A percentile compares a stretch with the other conserved stretches of the same genome.
These are phyloP conservation scores for Corythoichthys intestinalis DNA, from an alignment of 2,113 vertebrate genomes.

Conservation along the genomic window DNA sequence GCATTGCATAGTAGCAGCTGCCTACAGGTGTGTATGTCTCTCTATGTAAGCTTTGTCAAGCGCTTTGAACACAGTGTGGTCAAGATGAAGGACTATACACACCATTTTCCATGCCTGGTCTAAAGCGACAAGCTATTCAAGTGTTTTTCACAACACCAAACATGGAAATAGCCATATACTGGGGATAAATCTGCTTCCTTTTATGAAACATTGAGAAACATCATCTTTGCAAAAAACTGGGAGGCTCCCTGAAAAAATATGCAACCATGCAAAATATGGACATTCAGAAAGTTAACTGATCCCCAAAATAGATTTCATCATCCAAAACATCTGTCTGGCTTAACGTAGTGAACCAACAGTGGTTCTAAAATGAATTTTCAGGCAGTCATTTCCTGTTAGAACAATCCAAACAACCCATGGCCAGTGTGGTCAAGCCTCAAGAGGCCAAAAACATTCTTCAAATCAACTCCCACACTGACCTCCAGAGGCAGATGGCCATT, in stretches of 20 bases:
- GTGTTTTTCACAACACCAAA: conserved; percentile 46
- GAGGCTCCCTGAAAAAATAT: conserved; percentile 9
- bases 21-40: no score
- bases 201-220: not conserved
- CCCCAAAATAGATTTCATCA: conserved; percentile 32
- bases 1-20: no score
- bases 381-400: conserved; percentile 63
- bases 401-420: conserved; percentile 43
- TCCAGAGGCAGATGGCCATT: conserved; percentile 29
- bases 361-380: conserved; percentile 40
- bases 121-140: conserved; percentile 36
- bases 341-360: conserved; percentile 19
- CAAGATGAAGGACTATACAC: no score
- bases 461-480: conserved; percentile 49
- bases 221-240: conserved; percentile 10
- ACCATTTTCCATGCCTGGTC: not conserved
- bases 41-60: no score
- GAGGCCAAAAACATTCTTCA: conserved; percentile 43
- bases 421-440: conserved; percentile 39
- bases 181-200: conserved; percentile 21
- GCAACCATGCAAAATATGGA: conserved; percentile 9
- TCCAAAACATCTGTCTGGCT: conserved; percentile 30
- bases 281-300: conserved; percentile 20
- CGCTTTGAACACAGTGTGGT: no score
- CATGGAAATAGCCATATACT: conserved; percentile 26